phyloP scores from a whole-genome alignment of 92 coral and sea anemone species.

The Virgularia gustaviana region DNA sequence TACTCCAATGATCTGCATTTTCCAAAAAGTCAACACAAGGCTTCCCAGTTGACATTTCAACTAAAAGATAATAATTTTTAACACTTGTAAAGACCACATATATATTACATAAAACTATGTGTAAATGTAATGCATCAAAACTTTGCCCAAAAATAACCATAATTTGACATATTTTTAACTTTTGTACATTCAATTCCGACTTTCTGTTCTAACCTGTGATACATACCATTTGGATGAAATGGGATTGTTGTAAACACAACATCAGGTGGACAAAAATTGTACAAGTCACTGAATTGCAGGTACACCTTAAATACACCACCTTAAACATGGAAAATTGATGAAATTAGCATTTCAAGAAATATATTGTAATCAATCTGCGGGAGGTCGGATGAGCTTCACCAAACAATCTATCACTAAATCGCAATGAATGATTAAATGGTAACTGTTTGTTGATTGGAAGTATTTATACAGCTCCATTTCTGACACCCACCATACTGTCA shows the following conservation, averaged over 20 bases:
- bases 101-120: too few relatives aligned
- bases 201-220: not conserved
- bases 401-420: too few relatives aligned
- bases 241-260: slow-evolving; percentile 87
- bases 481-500: too few relatives aligned
- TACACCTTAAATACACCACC: slow-evolving; percentile 95
- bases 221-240: slow-evolving; percentile 85
- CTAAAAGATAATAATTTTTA: slow-evolving; percentile 40
- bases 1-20: slow-evolving; percentile 64
- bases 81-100: too few relatives aligned
- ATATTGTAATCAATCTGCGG: not conserved
- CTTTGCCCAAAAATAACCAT: too few relatives aligned
- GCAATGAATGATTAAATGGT: too few relatives aligned
- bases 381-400: not conserved
- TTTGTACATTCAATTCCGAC: too few relatives aligned
- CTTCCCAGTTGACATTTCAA: slow-evolving; percentile 73
- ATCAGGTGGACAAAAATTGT: slow-evolving; percentile 68
- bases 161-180: too few relatives aligned
- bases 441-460: too few relatives aligned
- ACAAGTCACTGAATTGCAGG: slow-evolving; percentile 71
- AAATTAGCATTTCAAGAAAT: not conserved
- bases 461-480: too few relatives aligned
- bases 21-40: slow-evolving; percentile 91
- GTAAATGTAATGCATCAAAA: too few relatives aligned
- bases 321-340: slow-evolving; percentile 4